A percentile compares a stretch with the other conserved stretches of the same genome.
Conservation (phyloP, 2,888 invertebrate species). For the Cantharis lateralis region DNA sequence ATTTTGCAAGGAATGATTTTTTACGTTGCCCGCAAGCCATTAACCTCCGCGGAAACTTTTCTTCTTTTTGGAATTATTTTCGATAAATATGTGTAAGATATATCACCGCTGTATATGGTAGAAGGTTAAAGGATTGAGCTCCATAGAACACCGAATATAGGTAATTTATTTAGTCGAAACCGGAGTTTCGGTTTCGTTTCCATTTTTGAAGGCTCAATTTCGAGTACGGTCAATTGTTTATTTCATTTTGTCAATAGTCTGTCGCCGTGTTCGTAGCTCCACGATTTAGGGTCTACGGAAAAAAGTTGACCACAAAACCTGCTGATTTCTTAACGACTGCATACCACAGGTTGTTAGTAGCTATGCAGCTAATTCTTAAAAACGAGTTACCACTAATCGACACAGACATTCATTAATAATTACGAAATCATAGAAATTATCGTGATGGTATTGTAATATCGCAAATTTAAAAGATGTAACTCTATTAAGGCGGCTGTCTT, state of each 20-base stretch:
- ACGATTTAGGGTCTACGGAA: slow-evolving; percentile 47
- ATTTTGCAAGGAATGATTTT: background rate
- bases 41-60: background rate
- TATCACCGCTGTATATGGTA: no score
- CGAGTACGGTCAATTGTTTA: background rate
- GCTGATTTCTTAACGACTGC: slow-evolving; percentile 45
- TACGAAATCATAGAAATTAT: background rate
- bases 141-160: background rate
- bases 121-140: background rate
- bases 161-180: background rate
- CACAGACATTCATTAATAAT: background rate
- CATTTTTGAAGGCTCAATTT: background rate
- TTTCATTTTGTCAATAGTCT: slow-evolving; percentile 29
- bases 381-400: slow-evolving; percentile 15
- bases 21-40: background rate
- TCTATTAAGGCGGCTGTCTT: background rate
- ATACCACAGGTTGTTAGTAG: slow-evolving; percentile 25
- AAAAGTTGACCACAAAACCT: slow-evolving; percentile 42
- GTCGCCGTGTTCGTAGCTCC: slow-evolving; percentile 40
- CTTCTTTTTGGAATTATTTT: no score
- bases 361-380: slow-evolving; percentile 18
- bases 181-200: background rate
- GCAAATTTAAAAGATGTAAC: background rate
- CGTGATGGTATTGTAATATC: background rate
- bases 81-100: background rate